These are phyloP conservation scores for Iguana delicatissima DNA, from an alignment of 2,797 vertebrate species.

Conservation along the genomic window DNA sequence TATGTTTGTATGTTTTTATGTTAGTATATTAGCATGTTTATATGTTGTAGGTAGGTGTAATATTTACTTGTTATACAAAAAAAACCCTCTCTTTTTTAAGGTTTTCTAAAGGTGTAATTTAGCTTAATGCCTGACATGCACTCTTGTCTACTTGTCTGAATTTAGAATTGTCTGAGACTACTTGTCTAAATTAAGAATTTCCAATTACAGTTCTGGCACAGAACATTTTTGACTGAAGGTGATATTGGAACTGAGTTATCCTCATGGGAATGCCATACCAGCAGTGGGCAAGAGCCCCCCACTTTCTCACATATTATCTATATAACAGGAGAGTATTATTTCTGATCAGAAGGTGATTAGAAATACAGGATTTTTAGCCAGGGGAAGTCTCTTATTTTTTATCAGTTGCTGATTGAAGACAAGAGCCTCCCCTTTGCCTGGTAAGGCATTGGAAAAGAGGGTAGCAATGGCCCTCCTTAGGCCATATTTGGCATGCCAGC, in stretches of 20 bases:
- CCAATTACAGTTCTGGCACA: not conserved
- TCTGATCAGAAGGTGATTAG: not conserved
- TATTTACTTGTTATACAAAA: too few species aligned
- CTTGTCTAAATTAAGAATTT: not conserved
- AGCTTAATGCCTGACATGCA: not conserved
- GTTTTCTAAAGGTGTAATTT: not conserved
- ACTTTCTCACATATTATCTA: not conserved
- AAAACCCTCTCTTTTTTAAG: not conserved
- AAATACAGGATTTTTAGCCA: not conserved
- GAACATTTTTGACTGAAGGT: not conserved
- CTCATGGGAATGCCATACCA: not conserved
- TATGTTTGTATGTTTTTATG: too few species aligned
- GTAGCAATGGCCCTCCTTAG: not conserved
- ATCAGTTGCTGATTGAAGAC: not conserved
- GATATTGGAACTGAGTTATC: not conserved
- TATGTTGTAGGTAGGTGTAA: too few species aligned
- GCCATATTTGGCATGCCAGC: not conserved
- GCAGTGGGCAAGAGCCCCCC: not conserved
- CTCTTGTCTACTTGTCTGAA: too few species aligned
- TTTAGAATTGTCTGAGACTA: too few species aligned
- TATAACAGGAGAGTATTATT: not conserved
- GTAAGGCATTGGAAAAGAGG: not conserved
- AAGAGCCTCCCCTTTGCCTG: not conserved
- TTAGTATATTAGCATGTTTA: too few species aligned
- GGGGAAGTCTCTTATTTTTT: not conserved